Percentiles rank a stretch among this genome's conserved stretches.
These are phyloP conservation scores for Dicyrtomina minuta DNA, from an alignment of 2,888 invertebrate genomes.

Conservation along the genomic window DNA sequence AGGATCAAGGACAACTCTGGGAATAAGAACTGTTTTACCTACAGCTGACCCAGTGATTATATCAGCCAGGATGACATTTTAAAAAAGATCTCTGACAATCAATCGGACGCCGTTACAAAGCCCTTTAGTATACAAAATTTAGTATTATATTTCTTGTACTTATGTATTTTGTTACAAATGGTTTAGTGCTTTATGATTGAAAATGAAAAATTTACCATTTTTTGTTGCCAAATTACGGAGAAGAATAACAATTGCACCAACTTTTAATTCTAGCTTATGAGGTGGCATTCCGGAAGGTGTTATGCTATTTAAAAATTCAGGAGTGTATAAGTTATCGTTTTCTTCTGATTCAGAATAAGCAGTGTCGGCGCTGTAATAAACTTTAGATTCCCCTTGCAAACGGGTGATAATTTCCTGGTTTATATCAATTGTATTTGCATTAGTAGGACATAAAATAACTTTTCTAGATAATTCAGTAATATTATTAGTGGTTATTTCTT, in stretches of 20 bases:
- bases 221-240: slow-evolving; percentile 30
- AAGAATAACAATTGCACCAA: slow-evolving; percentile 41
- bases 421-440: slow-evolving; percentile 16
- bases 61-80: slow-evolving; percentile 10
- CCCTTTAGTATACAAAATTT: too few relatives aligned
- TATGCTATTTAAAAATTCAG: slow-evolving; percentile 42
- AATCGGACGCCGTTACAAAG: slow-evolving; percentile 33
- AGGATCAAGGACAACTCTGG: too few relatives aligned
- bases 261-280: slow-evolving; percentile 43
- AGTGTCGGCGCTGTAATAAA: too few relatives aligned
- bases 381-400: not conserved
- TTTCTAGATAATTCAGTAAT: not conserved
- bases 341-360: not conserved
- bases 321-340: not conserved
- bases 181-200: too few relatives aligned
- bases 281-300: slow-evolving; percentile 43
- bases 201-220: too few relatives aligned
- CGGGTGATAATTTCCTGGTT: slow-evolving; percentile 9
- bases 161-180: too few relatives aligned
- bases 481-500: not conserved
- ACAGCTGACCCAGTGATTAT: slow-evolving; percentile 12
- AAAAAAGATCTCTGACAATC: not conserved
- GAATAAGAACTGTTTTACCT: slow-evolving; percentile 39
- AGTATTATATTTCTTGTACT: too few relatives aligned
- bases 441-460: slow-evolving; percentile 29